Conservation (phyloP, 2,113 vertebrate species). For the Cyprinodon brontotheroides region DNA sequence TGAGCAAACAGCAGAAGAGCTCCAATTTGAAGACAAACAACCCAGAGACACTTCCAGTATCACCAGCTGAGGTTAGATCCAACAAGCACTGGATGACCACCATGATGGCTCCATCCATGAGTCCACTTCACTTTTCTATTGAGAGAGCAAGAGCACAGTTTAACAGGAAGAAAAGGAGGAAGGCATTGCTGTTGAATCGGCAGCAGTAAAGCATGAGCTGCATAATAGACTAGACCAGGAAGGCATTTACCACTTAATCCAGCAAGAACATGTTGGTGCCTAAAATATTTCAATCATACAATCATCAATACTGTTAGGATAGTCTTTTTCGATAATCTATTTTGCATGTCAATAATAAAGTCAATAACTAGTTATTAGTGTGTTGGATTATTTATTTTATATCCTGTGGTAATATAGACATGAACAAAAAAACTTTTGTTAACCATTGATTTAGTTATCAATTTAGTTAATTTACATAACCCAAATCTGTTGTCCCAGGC, state of each 20-base stretch:
- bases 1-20: conserved; percentile 33
- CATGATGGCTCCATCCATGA: conserved; percentile 15
- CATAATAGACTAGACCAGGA: background rate
- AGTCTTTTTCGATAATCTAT: conserved; percentile 35
- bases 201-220: conserved; percentile 13
- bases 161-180: conserved; percentile 66
- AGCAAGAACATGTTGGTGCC: background rate
- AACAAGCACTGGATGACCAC: conserved; percentile 9
- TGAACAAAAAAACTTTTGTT: too few species aligned
- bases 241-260: conserved; percentile 11
- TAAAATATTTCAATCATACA: background rate
- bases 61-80: conserved; percentile 8
- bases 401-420: background rate
- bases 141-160: conserved; percentile 57
- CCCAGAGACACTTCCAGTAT: conserved; percentile 28
- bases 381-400: background rate
- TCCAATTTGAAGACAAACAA: conserved; percentile 21
- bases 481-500: too few species aligned
- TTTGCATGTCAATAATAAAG: conserved; percentile 48
- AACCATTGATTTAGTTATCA: too few species aligned
- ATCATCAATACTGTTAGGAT: conserved; percentile 25
- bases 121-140: conserved; percentile 54
- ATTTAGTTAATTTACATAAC: too few species aligned
- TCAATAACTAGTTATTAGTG: conserved; percentile 27
- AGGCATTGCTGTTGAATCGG: conserved; percentile 10